Base-by-base conservation (phyloP, 2,113 vertebrate genomes). In the Alexandromys fortis region DNA sequence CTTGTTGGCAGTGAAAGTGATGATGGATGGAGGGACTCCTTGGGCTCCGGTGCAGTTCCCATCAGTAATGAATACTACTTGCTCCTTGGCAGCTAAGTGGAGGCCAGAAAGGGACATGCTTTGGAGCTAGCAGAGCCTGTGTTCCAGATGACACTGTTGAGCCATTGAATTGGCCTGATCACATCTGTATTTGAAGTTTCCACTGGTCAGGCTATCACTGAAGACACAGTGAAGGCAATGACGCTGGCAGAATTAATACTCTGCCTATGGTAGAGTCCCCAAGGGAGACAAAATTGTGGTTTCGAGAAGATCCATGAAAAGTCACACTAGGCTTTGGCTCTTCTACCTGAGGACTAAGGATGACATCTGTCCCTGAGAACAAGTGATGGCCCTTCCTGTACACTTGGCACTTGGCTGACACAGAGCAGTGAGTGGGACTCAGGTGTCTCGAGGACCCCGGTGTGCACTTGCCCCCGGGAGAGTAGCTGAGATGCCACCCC, bases 381-480 rank as follows among this genome's bases (percentile, higher is more conserved):
- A 47, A 35, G 26, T 21, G 28, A 9, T 9, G 26, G 10, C 78
- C 13, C 19, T 75, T 24, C 42, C 86, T 49, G n/a, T 12, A 63
- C 21, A 3, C 30, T 47, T 8, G 0, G 63, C 17, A 30, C n/a
- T n/a, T 21, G 7, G n/a, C 52, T 12, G 86, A 5, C 28, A 4
- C 0, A 24, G 55, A 6, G 4, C 49, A 0, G 0, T 7, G 47
- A 68, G 47, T 55, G 70, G 70, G 17, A 10, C 8, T 21, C 42
- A 47, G 61, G n/a, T 1, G 11, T 2, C 49, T n/a, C 1, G 0
- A 82, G 61, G 52, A 3, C 38, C 2, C 2, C 10, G 72, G 33
- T 3, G 3, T 21, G 47, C 0, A 1, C 22, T 78, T 38, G 16
- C 61, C 79, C 78, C 94, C 42, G 9, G 11, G 1, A 65, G 5